Evolutionary conservation across 2,888 invertebrate species (phyloP).

Genomic region (Argynnis bischoffii): DNA sequence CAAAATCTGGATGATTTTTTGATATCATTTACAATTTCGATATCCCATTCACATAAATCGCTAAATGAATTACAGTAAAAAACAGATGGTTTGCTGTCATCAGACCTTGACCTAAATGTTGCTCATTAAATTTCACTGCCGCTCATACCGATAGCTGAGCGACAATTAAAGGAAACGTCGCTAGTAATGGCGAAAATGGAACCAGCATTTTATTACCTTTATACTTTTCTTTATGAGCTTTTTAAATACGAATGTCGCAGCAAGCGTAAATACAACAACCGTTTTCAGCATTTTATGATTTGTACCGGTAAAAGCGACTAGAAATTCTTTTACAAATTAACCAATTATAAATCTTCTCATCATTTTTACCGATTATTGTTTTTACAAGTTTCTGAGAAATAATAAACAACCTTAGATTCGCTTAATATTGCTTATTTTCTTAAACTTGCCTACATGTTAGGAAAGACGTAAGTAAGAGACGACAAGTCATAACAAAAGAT

Average conservation of each 20-base stretch:
- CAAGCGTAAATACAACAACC: conserved; percentile 34
- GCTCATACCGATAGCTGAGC: conserved; percentile 66
- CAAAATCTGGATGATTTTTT: not conserved
- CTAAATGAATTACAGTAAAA: conserved; percentile 39
- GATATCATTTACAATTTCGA: not conserved
- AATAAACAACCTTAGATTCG: too few species aligned
- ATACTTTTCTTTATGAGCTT: conserved; percentile 54
- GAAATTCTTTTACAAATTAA: conserved; percentile 8
- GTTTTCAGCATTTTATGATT: conserved; percentile 33
- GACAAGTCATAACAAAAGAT: not conserved
- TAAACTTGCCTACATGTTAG: not conserved
- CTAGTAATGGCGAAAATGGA: conserved; percentile 54
- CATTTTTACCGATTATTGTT: not conserved
- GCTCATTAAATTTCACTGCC: conserved; percentile 71
- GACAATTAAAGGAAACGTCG: conserved; percentile 67
- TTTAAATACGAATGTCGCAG: conserved; percentile 45
- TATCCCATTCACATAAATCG: conserved; percentile 27
- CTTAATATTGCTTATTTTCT: too few species aligned
- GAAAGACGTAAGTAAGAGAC: not conserved
- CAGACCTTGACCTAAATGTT: conserved; percentile 70
- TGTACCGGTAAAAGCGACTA: conserved; percentile 11
- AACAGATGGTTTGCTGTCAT: conserved; percentile 46
- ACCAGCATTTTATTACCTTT: conserved; percentile 53
- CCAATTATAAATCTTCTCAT: conserved; percentile 4
- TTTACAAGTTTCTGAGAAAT: too few species aligned